Conservation (phyloP, 2,888 invertebrate genomes). For the Drosophila vallismaia region DNA sequence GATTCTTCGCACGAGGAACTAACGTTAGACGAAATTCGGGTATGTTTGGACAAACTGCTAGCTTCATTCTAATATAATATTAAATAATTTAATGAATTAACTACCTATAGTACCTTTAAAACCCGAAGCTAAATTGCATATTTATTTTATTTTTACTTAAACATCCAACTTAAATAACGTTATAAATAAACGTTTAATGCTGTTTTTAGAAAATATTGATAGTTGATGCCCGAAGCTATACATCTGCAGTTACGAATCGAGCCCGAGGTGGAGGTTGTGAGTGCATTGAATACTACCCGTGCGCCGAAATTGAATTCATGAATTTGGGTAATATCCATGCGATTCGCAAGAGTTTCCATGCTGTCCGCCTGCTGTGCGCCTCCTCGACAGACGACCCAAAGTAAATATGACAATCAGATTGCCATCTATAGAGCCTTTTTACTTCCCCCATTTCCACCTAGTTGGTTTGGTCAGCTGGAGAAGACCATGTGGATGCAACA, state of each 20-base stretch:
- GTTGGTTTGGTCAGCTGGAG: conserved; percentile 95
- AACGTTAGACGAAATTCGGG: conserved; percentile 81
- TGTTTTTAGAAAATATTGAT: conserved; percentile 90
- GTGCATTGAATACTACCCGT: conserved; percentile 97
- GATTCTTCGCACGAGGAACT: conserved; percentile 83
- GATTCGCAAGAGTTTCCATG: conserved; percentile 96
- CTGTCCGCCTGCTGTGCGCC: conserved; percentile 91
- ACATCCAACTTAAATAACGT: no score
- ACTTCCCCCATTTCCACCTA: conserved; percentile 80
- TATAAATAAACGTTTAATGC: background rate
- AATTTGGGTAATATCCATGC: conserved; percentile 98
- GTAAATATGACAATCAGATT: conserved; percentile 84
- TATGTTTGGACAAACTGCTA: conserved; percentile 40
- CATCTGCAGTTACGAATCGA: conserved; percentile 97
- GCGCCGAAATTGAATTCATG: conserved; percentile 98
- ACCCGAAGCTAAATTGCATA: background rate
- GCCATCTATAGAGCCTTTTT: background rate
- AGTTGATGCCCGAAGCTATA: conserved; percentile 97
- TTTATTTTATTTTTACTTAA: no score
- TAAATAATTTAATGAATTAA: no score
- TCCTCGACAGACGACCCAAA: conserved; percentile 91
- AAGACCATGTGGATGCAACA: conserved; percentile 96
- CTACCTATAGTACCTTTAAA: background rate
- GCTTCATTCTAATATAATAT: no score
- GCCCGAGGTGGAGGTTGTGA: conserved; percentile 99